Evolutionary conservation across 2,888 invertebrate species (phyloP).

Genomic region (Petrolisthes manimaculis): DNA sequence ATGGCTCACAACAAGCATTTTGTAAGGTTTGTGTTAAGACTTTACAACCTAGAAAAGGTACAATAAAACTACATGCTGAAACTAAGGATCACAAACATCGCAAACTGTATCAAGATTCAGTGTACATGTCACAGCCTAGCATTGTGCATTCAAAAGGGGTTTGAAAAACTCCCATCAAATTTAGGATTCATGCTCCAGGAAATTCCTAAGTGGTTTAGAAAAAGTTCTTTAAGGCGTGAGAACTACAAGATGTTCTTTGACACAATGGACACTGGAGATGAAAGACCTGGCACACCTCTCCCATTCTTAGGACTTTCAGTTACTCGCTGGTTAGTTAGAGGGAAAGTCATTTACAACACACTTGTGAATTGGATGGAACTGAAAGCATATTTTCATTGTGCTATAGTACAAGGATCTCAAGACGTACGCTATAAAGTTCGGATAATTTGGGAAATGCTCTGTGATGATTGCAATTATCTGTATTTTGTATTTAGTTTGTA

Average conservation of each 20-base stretch:
- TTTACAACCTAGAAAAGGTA: not conserved
- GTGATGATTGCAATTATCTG: slow-evolving; percentile 30
- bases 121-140: slow-evolving; percentile 27
- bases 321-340: slow-evolving; percentile 21
- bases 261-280: slow-evolving; percentile 26
- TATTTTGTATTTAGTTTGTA: slow-evolving; percentile 23
- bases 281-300: slow-evolving; percentile 19
- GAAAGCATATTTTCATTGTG: slow-evolving; percentile 28
- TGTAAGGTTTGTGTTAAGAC: slow-evolving; percentile 9
- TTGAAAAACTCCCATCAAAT: slow-evolving; percentile 15
- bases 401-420: slow-evolving; percentile 11
- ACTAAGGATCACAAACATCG: slow-evolving; percentile 21
- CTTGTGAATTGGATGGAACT: slow-evolving; percentile 19
- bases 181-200: slow-evolving; percentile 15
- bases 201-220: slow-evolving; percentile 28
- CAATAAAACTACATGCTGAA: slow-evolving; percentile 12
- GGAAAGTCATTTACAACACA: slow-evolving; percentile 17
- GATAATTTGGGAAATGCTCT: slow-evolving; percentile 21
- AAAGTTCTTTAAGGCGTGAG: slow-evolving; percentile 27
- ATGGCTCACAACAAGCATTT: slow-evolving; percentile 15
- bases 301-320: slow-evolving; percentile 21
- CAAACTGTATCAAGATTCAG: slow-evolving; percentile 4
- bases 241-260: slow-evolving; percentile 29
- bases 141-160: slow-evolving; percentile 21
- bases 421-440: slow-evolving; percentile 37